Percentiles rank a stretch among this genome's conserved stretches.
Conservation (phyloP, 2,888 invertebrate species). For the Patella ulyssiponensis region DNA sequence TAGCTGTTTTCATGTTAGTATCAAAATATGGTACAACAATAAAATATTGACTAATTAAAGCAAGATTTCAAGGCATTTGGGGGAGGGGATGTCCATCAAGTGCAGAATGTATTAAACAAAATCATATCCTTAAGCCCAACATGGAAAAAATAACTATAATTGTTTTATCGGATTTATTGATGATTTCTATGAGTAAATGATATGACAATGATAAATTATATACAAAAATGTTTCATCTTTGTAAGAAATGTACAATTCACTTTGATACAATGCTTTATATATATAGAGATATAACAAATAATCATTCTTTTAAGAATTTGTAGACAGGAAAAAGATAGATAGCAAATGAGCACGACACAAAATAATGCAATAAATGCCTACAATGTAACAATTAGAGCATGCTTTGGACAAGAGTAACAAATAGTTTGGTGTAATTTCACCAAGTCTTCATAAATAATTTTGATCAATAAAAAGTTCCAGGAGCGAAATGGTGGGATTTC, state of each 20-base stretch:
- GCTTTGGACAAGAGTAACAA: background rate
- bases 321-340: constrained; percentile 26
- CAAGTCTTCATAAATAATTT: constrained; percentile 7
- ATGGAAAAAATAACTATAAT: constrained; percentile 1
- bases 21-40: too few relatives aligned
- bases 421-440: background rate
- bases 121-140: background rate
- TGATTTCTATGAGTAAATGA: constrained; percentile 14
- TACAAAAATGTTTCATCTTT: background rate
- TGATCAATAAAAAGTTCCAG: constrained; percentile 6
- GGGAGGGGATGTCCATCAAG: background rate
- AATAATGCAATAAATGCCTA: constrained; percentile 7
- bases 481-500: constrained; percentile 3
- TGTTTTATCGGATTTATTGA: constrained; percentile 6
- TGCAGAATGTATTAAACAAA: background rate
- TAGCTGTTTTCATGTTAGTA: too few relatives aligned
- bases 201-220: constrained; percentile 10
- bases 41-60: too few relatives aligned
- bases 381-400: background rate
- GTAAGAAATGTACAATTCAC: constrained; percentile 9
- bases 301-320: constrained; percentile 16
- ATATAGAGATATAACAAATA: constrained; percentile 6
- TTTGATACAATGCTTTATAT: constrained; percentile 14
- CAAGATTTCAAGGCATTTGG: too few relatives aligned
- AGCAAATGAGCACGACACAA: constrained; percentile 35